phyloP scores from a whole-genome alignment of 30 jellyfish, hydroid and myxozoan species.

The Morbakka virulenta region DNA sequence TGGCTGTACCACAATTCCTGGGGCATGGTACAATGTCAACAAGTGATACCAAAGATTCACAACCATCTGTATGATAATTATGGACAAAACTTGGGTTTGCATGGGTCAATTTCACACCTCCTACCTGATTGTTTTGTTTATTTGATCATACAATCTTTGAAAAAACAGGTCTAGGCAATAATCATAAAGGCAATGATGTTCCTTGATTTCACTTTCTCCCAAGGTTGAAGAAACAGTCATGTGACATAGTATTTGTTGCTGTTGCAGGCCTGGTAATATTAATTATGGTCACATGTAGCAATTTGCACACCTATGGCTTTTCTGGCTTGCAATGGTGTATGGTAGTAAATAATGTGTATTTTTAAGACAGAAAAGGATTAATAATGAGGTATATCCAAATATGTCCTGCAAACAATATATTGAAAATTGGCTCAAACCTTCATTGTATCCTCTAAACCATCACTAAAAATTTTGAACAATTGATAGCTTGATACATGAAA shows the following conservation, averaged over 20 bases:
- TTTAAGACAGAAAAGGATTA: too few species aligned
- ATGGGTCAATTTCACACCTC: constrained; percentile 8
- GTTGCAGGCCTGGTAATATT: constrained; percentile 34
- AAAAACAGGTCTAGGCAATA: constrained; percentile 58
- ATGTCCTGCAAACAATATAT: too few species aligned
- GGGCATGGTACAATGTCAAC: constrained; percentile 44
- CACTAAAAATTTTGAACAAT: too few species aligned
- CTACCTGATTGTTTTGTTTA: constrained; percentile 19
- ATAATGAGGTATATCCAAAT: too few species aligned
- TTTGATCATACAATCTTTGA: constrained; percentile 5
- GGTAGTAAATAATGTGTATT: too few species aligned
- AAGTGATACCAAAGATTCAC: constrained; percentile 64
- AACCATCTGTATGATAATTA: constrained; percentile 60
- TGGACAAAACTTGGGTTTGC: constrained; percentile 55
- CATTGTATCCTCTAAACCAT: too few species aligned
- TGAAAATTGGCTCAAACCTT: too few species aligned
- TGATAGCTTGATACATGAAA: too few species aligned
- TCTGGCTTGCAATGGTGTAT: too few species aligned
- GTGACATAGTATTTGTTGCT: constrained; percentile 68
- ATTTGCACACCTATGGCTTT: too few species aligned
- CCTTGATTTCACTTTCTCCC: constrained; percentile 24
- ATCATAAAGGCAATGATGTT: constrained; percentile 57
- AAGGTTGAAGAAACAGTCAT: constrained; percentile 41
- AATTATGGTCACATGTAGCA: too few species aligned
- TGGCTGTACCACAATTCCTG: too few species aligned